A percentile compares a stretch with the other conserved stretches of the same genome.
These are phyloP conservation scores for Mus spicilegus DNA, from an alignment of 2,113 vertebrate genomes.

Conservation along the genomic window DNA sequence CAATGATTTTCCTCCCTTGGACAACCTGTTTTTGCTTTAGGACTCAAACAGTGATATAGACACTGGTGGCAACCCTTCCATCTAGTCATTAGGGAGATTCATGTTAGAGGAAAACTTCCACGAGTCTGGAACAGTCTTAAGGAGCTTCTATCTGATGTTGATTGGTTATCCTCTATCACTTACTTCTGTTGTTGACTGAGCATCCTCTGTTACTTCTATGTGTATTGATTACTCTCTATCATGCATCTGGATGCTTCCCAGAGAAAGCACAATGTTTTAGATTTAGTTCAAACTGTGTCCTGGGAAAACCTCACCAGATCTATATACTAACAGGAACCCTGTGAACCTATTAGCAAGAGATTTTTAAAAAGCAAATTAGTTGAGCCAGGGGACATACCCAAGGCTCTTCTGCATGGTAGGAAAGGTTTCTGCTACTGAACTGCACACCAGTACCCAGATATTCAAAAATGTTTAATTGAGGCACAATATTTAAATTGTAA, in stretches of 20 bases:
- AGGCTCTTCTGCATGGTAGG: background rate
- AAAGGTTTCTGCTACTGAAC: background rate
- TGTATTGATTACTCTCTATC: background rate
- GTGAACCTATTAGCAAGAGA: background rate
- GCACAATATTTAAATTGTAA: background rate
- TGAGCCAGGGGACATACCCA: background rate
- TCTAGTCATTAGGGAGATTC: slow-evolving; percentile 25
- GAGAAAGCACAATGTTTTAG: background rate
- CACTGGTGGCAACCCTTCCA: background rate
- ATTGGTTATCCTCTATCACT: background rate
- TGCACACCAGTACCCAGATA: background rate
- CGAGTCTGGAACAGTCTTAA: background rate
- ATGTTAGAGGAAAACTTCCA: background rate
- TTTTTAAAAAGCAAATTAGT: background rate
- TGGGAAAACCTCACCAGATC: background rate
- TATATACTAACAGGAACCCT: background rate
- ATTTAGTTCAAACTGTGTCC: background rate
- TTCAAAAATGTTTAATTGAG: background rate
- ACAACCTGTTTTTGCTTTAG: slow-evolving; percentile 46
- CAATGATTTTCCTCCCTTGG: background rate
- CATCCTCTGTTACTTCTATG: background rate
- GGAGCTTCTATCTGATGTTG: background rate
- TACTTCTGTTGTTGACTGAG: background rate
- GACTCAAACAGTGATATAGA: background rate
- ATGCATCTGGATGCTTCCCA: background rate